Conservation (phyloP, 2,113 vertebrate species). For the Aythya baeri region DNA sequence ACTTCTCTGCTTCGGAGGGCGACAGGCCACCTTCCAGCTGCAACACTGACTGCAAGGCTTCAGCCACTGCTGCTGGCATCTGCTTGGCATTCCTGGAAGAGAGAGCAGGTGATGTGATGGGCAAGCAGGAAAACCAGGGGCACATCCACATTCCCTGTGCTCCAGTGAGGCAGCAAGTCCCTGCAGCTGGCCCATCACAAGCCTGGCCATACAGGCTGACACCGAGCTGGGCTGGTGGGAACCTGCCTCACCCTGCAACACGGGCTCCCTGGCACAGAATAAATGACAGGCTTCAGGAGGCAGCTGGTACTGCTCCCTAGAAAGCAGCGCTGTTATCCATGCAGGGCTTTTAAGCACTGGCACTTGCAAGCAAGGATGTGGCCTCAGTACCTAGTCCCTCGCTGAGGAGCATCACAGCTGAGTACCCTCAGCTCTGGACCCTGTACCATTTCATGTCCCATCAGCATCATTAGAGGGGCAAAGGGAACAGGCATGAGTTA, state of each 20-base stretch:
- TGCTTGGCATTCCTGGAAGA: constrained; percentile 86
- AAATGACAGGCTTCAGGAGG: not conserved
- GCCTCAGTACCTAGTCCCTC: accelerated
- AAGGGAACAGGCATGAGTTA: accelerated
- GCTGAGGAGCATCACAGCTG: not conserved
- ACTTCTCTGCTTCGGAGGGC: constrained; percentile 69
- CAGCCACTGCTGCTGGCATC: constrained; percentile 85
- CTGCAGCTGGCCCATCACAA: accelerated
- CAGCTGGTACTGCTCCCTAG: not conserved
- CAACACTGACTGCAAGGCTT: constrained; percentile 81
- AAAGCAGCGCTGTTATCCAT: not conserved
- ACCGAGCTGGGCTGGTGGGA: not conserved
- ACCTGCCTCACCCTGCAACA: not conserved
- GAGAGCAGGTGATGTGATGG: not conserved
- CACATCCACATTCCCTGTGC: not conserved
- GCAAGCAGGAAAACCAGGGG: accelerated
- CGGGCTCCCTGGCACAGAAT: not conserved
- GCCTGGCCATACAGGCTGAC: not conserved
- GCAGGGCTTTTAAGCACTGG: accelerated
- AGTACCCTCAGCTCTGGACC: not conserved
- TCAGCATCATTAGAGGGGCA: not conserved
- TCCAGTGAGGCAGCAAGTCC: not conserved
- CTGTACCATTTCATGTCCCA: not conserved
- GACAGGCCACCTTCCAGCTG: constrained; percentile 84
- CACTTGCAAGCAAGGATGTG: accelerated